phyloP scores from a whole-genome alignment of 2,888 invertebrate species.

The Oscheius sp. region DNA sequence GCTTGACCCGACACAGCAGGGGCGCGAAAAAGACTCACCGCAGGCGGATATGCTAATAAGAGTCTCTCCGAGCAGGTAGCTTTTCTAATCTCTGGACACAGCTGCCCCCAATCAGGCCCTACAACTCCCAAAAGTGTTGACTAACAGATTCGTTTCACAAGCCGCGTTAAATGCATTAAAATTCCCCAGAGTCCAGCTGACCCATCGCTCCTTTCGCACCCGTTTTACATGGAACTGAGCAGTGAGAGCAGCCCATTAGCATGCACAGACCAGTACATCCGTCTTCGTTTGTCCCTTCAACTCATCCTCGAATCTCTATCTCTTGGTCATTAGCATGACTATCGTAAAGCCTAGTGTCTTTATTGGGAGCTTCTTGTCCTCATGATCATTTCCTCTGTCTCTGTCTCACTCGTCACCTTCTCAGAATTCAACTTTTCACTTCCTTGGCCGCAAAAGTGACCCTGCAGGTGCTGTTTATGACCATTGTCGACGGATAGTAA shows the following conservation, averaged over 20 bases:
- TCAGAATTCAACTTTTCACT: too few relatives aligned
- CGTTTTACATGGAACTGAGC: neutral
- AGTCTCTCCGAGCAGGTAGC: neutral
- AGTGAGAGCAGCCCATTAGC: slow-evolving; percentile 5
- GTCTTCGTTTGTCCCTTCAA: slow-evolving; percentile 5
- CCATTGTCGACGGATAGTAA: slow-evolving; percentile 7
- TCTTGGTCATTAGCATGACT: neutral
- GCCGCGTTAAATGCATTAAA: slow-evolving; percentile 24
- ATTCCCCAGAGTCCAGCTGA: slow-evolving; percentile 16
- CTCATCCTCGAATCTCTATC: slow-evolving; percentile 1
- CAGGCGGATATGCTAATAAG: slow-evolving; percentile 28
- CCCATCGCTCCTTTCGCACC: slow-evolving; percentile 18
- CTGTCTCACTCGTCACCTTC: too few relatives aligned
- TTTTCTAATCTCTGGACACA: neutral
- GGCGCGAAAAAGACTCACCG: slow-evolving; percentile 32
- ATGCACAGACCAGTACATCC: slow-evolving; percentile 7
- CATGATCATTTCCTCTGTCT: neutral
- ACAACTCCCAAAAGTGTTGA: too few relatives aligned
- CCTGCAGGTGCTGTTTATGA: slow-evolving; percentile 27
- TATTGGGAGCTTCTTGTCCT: too few relatives aligned
- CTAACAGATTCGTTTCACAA: too few relatives aligned
- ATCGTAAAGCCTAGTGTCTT: too few relatives aligned
- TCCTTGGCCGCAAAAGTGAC: slow-evolving; percentile 8
- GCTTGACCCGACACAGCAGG: slow-evolving; percentile 31
- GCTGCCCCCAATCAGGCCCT: too few relatives aligned